These are phyloP conservation scores for Apis cerana DNA, from an alignment of 1,140 invertebrate genomes.

Conservation along the genomic window DNA sequence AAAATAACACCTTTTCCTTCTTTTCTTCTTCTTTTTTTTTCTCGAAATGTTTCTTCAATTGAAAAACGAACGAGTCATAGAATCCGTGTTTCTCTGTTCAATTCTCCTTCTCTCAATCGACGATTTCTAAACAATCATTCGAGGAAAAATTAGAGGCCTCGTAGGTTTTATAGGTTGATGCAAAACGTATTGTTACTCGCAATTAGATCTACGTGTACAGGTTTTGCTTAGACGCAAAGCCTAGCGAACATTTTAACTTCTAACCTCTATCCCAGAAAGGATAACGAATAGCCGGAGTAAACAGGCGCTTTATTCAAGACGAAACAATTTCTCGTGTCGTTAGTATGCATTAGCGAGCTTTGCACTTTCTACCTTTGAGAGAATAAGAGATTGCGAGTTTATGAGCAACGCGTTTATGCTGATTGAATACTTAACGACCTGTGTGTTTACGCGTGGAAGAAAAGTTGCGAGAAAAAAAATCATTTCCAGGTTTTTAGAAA, in stretches of 20 bases:
- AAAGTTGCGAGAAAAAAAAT: no score
- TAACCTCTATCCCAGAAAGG: background rate
- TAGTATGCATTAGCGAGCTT: constrained; percentile 32
- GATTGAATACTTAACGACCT: background rate
- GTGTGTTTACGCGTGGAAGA: no score
- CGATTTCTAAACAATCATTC: background rate
- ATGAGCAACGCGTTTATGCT: no score
- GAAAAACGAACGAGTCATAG: background rate
- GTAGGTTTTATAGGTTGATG: no score
- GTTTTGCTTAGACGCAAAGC: background rate
- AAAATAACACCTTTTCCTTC: no score
- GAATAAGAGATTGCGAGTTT: constrained; percentile 28
- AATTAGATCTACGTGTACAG: background rate
- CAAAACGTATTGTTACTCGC: background rate
- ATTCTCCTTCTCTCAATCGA: background rate
- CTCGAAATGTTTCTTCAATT: background rate
- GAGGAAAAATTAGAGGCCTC: no score
- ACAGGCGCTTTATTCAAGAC: constrained; percentile 32
- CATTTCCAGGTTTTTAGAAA: no score
- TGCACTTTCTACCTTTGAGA: background rate
- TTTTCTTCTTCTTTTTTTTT: no score
- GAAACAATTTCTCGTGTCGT: constrained; percentile 16
- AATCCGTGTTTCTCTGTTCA: background rate
- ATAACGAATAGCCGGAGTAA: background rate
- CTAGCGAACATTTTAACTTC: background rate